These are phyloP conservation scores for Echinops telfairi DNA, from an alignment of 2,113 vertebrate genomes.

Conservation along the genomic window DNA sequence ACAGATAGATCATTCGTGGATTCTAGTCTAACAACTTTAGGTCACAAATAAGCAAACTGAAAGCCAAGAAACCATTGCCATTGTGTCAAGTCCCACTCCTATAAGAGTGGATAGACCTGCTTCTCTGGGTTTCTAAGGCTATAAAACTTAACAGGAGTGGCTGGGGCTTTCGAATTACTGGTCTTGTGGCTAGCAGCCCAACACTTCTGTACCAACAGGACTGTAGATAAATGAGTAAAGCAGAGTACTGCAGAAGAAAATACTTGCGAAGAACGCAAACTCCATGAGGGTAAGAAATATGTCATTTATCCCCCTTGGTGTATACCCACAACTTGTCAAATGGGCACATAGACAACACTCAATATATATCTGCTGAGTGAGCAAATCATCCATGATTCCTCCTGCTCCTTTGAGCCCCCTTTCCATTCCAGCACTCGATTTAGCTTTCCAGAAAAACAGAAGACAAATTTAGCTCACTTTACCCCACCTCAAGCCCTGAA, in stretches of 20 bases:
- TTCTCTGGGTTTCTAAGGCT: too few species aligned
- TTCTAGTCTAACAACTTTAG: not conserved
- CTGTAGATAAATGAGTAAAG: not conserved
- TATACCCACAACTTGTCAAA: not conserved
- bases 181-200: too few species aligned
- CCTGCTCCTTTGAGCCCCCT: not conserved
- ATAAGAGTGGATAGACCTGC: too few species aligned
- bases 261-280: not conserved
- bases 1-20: not conserved
- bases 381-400: not conserved
- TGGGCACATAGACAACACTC: not conserved
- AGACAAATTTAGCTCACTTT: constrained; percentile 22
- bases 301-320: not conserved
- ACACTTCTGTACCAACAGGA: too few species aligned
- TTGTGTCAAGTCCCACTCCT: too few species aligned
- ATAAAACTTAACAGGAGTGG: too few species aligned
- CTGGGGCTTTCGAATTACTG: too few species aligned
- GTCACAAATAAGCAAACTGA: not conserved
- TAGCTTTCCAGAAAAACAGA: not conserved
- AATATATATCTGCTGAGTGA: constrained; percentile 4
- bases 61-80: too few species aligned
- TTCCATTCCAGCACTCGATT: not conserved
- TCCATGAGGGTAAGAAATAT: not conserved
- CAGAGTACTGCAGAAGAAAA: not conserved
- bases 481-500: constrained; percentile 68